Evolutionary conservation across 2,113 vertebrate species (phyloP).

Genomic region (Triplophysa tibetana): DNA sequence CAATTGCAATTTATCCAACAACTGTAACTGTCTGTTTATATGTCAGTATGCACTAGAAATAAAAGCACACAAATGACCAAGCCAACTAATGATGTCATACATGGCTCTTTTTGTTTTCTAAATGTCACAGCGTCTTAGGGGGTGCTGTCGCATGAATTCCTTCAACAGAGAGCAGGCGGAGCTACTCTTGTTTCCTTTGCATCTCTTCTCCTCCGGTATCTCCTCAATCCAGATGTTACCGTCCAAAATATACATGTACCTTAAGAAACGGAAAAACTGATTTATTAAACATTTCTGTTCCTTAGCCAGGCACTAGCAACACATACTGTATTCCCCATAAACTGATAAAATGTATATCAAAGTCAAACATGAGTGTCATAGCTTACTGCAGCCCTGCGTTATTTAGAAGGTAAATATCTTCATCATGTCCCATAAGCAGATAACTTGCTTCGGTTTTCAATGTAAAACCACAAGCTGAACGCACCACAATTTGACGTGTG

Average conservation of each 20-base stretch:
- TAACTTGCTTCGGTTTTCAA: conserved; percentile 56
- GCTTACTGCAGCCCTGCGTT: conserved; percentile 59
- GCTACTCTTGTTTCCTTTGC: conserved; percentile 58
- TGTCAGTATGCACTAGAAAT: conserved; percentile 78
- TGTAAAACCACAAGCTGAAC: conserved; percentile 53
- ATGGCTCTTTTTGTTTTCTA: conserved; percentile 12
- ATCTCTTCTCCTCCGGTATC: conserved; percentile 55
- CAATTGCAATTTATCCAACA: conserved; percentile 54
- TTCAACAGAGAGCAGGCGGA: conserved; percentile 60
- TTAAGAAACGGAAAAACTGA: conserved; percentile 17
- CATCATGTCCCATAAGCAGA: conserved; percentile 69
- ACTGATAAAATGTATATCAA: not conserved
- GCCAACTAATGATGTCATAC: not conserved
- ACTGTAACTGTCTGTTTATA: conserved; percentile 61
- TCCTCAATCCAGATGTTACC: conserved; percentile 70
- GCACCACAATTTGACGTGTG: conserved; percentile 55
- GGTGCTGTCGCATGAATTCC: conserved; percentile 52
- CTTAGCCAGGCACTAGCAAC: not conserved
- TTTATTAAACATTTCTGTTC: not conserved
- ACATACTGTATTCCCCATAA: not conserved
- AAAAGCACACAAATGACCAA: conserved; percentile 80
- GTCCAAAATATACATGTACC: conserved; percentile 68
- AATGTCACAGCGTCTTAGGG: conserved; percentile 51
- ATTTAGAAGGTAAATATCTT: conserved; percentile 37
- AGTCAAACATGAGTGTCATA: not conserved